Percentiles rank a stretch among this genome's conserved stretches.
Conservation (phyloP, 2,888 invertebrate genomes). For the Lasioglossum calceatum region DNA sequence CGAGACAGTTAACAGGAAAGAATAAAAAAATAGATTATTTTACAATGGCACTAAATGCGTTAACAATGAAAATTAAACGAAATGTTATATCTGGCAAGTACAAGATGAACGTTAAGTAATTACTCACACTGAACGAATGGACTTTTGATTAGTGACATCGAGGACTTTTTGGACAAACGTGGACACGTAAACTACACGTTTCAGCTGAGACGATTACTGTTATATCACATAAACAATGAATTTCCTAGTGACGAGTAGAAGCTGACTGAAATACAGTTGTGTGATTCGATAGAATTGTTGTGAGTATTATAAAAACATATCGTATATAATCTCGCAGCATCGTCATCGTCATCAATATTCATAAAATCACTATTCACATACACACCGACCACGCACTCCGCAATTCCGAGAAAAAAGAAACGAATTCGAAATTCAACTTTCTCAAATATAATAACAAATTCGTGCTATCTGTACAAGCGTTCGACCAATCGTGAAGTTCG, state of each 20-base stretch:
- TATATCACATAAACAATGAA: not conserved
- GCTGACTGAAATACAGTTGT: not conserved
- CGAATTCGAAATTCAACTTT: constrained; percentile 10
- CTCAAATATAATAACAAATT: constrained; percentile 47
- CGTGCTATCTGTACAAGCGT: constrained; percentile 69
- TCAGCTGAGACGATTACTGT: not conserved
- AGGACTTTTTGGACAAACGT: constrained; percentile 24
- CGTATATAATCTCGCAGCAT: not conserved
- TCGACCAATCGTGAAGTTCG: constrained; percentile 20
- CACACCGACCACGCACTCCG: constrained; percentile 17
- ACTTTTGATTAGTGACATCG: constrained; percentile 8
- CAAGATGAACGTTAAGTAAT: not conserved
- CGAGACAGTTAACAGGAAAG: not conserved
- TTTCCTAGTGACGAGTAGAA: not conserved
- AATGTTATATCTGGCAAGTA: not conserved
- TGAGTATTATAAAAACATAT: constrained; percentile 31
- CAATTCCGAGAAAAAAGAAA: constrained; percentile 10
- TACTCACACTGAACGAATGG: not conserved
- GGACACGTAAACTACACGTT: not conserved
- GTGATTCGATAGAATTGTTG: not conserved
- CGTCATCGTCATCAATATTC: not conserved
- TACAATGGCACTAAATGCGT: not conserved
- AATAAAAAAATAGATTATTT: constrained; percentile 13
- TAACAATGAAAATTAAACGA: not conserved
- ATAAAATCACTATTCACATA: constrained; percentile 19